Evolutionary conservation across 2,888 invertebrate genomes (phyloP).

Genomic region (Chrysopilus asiliformis): DNA sequence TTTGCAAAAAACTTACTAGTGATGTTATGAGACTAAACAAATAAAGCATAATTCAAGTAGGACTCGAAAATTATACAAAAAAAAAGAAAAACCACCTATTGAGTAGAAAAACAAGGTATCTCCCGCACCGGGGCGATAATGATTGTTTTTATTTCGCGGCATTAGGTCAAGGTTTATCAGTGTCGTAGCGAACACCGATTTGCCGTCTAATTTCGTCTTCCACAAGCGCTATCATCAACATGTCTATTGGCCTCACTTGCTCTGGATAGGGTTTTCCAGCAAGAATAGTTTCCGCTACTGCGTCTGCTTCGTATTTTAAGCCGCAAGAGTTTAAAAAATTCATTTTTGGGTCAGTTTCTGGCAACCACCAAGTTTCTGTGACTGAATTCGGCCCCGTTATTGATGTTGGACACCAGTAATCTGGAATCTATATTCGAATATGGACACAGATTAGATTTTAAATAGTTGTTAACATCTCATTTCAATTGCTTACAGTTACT

Average conservation of each 20-base stretch:
- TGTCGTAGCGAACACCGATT: conserved; percentile 45
- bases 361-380: conserved; percentile 46
- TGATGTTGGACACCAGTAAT: conserved; percentile 57
- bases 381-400: conserved; percentile 44
- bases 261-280: conserved; percentile 51
- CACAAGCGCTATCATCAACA: conserved; percentile 49
- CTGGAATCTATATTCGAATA: conserved; percentile 26
- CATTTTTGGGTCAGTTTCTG: conserved; percentile 39
- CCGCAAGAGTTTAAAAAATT: conserved; percentile 63
- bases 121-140: too few species aligned
- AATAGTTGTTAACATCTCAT: neutral
- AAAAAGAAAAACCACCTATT: too few species aligned
- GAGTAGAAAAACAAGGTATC: too few species aligned
- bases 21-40: too few species aligned
- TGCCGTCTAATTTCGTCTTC: conserved; percentile 56
- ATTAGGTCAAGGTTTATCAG: conserved; percentile 16
- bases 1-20: too few species aligned
- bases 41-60: too few species aligned
- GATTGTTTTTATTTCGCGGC: too few species aligned
- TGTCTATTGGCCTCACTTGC: conserved; percentile 48
- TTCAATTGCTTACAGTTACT: conserved; percentile 18
- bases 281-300: conserved; percentile 54
- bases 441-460: neutral
- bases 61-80: too few species aligned
- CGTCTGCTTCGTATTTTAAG: conserved; percentile 58